Evolutionary conservation across 2,113 vertebrate genomes (phyloP).

Genomic region (Oceanodroma tethys): DNA sequence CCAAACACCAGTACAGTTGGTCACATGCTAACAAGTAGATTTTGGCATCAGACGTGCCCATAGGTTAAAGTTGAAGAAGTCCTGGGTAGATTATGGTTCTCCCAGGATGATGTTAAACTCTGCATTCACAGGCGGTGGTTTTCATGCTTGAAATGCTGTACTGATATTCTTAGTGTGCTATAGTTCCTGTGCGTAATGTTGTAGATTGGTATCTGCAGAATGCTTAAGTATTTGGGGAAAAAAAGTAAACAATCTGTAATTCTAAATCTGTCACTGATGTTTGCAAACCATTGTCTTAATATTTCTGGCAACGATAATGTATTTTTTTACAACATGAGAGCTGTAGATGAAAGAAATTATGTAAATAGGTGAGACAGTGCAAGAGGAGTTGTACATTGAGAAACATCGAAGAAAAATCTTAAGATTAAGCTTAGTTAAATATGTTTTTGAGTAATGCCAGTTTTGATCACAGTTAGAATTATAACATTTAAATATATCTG

Average conservation of each 20-base stretch:
- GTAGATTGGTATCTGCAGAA: background rate
- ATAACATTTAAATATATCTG: background rate
- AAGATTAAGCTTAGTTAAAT: background rate
- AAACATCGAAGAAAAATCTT: background rate
- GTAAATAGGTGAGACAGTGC: background rate
- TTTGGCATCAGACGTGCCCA: background rate
- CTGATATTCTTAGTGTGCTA: background rate
- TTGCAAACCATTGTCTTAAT: background rate
- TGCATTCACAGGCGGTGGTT: background rate
- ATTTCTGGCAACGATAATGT: background rate
- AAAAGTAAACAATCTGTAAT: background rate
- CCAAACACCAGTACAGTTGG: background rate
- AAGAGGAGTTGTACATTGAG: background rate
- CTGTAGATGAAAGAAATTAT: background rate
- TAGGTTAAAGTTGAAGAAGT: background rate
- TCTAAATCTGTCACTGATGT: background rate
- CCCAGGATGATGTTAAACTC: background rate
- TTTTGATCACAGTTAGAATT: background rate
- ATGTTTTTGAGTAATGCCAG: background rate
- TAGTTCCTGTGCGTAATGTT: background rate
- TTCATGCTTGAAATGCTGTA: background rate
- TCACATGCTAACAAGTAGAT: background rate
- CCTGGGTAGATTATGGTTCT: background rate
- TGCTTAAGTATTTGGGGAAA: background rate
- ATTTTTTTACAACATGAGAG: background rate